Base-by-base conservation (phyloP, 2,113 vertebrate species). In the Sturnus vulgaris region DNA sequence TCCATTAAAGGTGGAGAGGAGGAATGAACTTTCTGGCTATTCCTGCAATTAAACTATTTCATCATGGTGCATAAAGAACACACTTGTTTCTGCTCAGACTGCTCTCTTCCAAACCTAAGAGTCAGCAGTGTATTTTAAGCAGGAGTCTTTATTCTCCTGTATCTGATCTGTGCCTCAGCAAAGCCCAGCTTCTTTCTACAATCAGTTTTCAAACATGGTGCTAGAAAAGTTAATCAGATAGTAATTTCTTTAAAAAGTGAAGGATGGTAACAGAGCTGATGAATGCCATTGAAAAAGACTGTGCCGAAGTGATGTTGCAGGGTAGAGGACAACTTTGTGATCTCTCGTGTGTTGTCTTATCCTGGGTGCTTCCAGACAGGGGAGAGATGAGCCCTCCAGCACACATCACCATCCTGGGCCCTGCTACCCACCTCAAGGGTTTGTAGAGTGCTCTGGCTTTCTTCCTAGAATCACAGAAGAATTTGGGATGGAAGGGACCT, bases 111-210 rank as follows among this genome's bases (percentile, higher is more conserved):
- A 53, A 53, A 69, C 11, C 9, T 47, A 7, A 44, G 44, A 71
- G n/a, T 53, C 46, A 82, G 47, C 46, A 31, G 39, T 23, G 55
- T 69, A 44, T 88, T 90, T 93, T 87, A 85, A 65, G 66, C 27
- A 28, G 17, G 50, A 66, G 17, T 30, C 35, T 50, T 85, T 50
- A 7, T 68, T 89, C 73, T 81, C 35, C 50, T 40, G 5, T 64
- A 22, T 72, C 27, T 77, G 15, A 39, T 47, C n/a, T 31, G 40
- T 63, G 46, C 63, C 39, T 90, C 4, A 7, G 33, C 40, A 80
- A 59, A 75, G 53, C 18, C 4, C 23, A 57, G 4, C 24, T 88
- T 82, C 76, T 82, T 87, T 46, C 63, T 77, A 63, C 78, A 23
- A 10, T 27, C 20, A 11, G 19, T 72, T 92, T 93, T 75, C 61